phyloP scores from a whole-genome alignment of 2,113 vertebrate species.

The Bolborhynchus lineola region DNA sequence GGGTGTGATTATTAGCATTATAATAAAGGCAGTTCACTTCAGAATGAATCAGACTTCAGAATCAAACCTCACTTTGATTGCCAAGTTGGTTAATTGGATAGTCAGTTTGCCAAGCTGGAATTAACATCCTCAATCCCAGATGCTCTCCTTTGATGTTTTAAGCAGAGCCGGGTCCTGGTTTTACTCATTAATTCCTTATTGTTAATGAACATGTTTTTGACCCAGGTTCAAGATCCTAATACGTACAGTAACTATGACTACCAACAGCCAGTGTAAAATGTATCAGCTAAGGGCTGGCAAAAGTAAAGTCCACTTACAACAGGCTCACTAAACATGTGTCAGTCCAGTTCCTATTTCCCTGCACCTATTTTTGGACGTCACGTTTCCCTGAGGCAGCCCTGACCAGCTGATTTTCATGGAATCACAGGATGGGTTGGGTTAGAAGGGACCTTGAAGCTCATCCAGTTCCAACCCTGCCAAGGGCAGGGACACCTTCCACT shows the following conservation, averaged over 20 bases:
- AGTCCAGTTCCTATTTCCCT: fast-evolving
- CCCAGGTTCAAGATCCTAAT: background rate
- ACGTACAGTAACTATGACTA: background rate
- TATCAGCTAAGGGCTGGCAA: background rate
- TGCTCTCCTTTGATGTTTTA: background rate
- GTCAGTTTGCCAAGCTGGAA: background rate
- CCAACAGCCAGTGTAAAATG: background rate
- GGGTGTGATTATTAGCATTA: background rate
- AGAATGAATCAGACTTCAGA: background rate
- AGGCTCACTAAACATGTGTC: background rate
- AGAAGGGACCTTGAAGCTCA: background rate
- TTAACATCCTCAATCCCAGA: background rate
- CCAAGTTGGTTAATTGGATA: background rate
- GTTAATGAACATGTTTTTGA: background rate
- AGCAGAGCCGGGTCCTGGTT: background rate
- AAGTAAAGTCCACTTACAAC: background rate
- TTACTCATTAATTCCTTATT: background rate
- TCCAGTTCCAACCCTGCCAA: background rate
- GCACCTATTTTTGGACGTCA: fast-evolving
- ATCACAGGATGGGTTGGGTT: background rate
- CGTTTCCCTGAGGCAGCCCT: background rate
- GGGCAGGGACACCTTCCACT: background rate
- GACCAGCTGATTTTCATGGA: background rate
- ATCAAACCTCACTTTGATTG: background rate
- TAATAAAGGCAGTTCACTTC: background rate